A percentile compares a stretch with the other conserved stretches of the same genome.
These are phyloP conservation scores for Drosophila mimica DNA, from an alignment of 2,888 invertebrate genomes.

Conservation along the genomic window DNA sequence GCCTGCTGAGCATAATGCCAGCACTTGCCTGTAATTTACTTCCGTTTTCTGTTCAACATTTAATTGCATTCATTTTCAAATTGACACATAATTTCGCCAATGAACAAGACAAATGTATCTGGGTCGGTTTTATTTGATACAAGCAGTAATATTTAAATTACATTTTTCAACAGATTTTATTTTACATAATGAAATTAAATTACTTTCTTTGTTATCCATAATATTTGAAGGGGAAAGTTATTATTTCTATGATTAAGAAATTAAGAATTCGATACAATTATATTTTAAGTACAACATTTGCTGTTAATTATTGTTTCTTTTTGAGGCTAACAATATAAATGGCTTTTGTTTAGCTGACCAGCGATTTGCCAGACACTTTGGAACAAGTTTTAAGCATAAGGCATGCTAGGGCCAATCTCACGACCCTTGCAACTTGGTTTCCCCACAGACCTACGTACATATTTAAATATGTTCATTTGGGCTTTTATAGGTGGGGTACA, in stretches of 20 bases:
- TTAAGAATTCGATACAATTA: not conserved
- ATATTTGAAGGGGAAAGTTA: not conserved
- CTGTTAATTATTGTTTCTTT: constrained; percentile 14
- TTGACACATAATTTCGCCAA: constrained; percentile 32
- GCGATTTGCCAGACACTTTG: constrained; percentile 7
- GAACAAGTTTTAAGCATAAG: constrained; percentile 14
- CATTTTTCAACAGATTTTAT: not conserved
- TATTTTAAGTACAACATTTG: constrained; percentile 5
- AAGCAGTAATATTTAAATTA: not conserved
- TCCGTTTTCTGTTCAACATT: constrained; percentile 59
- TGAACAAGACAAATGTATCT: not conserved
- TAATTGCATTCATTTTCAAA: constrained; percentile 48
- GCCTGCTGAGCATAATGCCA: constrained; percentile 58
- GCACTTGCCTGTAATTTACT: constrained; percentile 64
- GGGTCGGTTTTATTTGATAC: not conserved
- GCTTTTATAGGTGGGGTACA: constrained; percentile 40
- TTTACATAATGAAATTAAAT: not conserved
- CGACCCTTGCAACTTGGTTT: constrained; percentile 15
- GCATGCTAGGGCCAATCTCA: not conserved
- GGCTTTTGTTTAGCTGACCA: constrained; percentile 39
- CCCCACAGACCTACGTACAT: not conserved
- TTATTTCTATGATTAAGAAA: not conserved
- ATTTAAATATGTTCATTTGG: constrained; percentile 55
- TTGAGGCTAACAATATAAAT: constrained; percentile 15
- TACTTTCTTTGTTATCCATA: not conserved